phyloP scores from a whole-genome alignment of 2,797 vertebrate genomes.

The Enteromius treurensis region DNA sequence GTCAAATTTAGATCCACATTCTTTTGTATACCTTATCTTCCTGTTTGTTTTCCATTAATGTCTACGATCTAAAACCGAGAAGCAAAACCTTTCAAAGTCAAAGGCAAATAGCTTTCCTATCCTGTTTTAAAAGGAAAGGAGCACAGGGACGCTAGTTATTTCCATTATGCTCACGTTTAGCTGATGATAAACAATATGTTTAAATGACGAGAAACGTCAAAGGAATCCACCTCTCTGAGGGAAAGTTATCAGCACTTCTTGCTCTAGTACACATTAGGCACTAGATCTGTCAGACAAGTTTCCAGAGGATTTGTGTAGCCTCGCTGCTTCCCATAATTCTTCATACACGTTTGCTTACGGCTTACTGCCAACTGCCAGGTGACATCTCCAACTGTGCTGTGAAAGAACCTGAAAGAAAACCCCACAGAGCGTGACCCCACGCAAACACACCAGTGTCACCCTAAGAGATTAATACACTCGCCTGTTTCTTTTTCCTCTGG shows the following conservation, averaged over 20 bases:
- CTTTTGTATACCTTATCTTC: slow-evolving; percentile 9
- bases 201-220: slow-evolving; percentile 72
- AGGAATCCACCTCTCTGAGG: slow-evolving; percentile 68
- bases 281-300: slow-evolving; percentile 64
- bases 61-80: slow-evolving; percentile 42
- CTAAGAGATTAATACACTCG: slow-evolving; percentile 26
- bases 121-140: slow-evolving; percentile 66
- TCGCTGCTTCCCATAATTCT: slow-evolving; percentile 70
- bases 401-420: slow-evolving; percentile 32
- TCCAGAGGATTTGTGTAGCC: slow-evolving; percentile 70
- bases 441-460: slow-evolving; percentile 4
- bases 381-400: slow-evolving; percentile 28
- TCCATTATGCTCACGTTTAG: slow-evolving; percentile 73
- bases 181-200: slow-evolving; percentile 76
- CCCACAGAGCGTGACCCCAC: slow-evolving; percentile 24
- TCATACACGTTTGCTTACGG: slow-evolving; percentile 47
- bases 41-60: slow-evolving; percentile 15
- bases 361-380: slow-evolving; percentile 37
- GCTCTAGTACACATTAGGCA: slow-evolving; percentile 58
- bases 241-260: slow-evolving; percentile 71
- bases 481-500: neutral
- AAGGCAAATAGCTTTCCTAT: slow-evolving; percentile 70
- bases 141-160: slow-evolving; percentile 70
- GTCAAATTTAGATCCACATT: neutral
- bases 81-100: slow-evolving; percentile 75